Evolutionary conservation across 2,888 invertebrate species (phyloP), one percentile per base, ranked within the genome.

Genomic region (Palloptera scutellata): DNA sequence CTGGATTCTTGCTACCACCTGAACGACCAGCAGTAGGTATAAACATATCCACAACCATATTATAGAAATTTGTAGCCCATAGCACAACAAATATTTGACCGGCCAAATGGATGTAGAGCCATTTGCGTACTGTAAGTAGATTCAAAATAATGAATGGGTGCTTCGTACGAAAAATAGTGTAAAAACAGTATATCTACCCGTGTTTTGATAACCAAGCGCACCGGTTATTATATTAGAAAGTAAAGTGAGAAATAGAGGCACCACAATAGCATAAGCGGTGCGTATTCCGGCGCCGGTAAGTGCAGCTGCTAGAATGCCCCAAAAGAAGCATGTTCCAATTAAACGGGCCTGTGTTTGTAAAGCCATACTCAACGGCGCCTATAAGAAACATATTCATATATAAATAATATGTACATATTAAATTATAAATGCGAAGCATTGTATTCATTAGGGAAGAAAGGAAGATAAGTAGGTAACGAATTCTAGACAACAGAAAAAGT

Each of bases 21-120:
- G 86, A 81, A 69, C 87, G 76, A 13, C 86, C 87, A 64, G 84
- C 80, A 15, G 86, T 83, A 43, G 87, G 87, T 60, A 83, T 78
- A 63, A 84, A 81, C 58, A 86, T 74, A 15, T 80, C 78, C 2
- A 79, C 48, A 1, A 80, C 75, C 51, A 76, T 70, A 65, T 78
- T 77, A 55, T 78, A 79, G 65, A 77, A 78, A 58, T 79, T 76
- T 43, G 79, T 75, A 5, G 78, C 70, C 81, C 81, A 81, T 8
- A 80, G 61, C 8, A 78, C 73, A 45, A 79, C 76, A 55, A 81
- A 73, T 42, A 78, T 64, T 74, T 81, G 80, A 9, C 79, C 78
- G 60, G 71, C 30, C n/a, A 81, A 55, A 64, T 81, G 79, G 9
- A 79, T 72, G 65, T 78, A 80, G 5, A 81, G 68, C 81, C 81